A percentile compares a stretch with the other conserved stretches of the same genome.
Conservation (phyloP, 2,888 invertebrate genomes). For the Tinea pellionella region DNA sequence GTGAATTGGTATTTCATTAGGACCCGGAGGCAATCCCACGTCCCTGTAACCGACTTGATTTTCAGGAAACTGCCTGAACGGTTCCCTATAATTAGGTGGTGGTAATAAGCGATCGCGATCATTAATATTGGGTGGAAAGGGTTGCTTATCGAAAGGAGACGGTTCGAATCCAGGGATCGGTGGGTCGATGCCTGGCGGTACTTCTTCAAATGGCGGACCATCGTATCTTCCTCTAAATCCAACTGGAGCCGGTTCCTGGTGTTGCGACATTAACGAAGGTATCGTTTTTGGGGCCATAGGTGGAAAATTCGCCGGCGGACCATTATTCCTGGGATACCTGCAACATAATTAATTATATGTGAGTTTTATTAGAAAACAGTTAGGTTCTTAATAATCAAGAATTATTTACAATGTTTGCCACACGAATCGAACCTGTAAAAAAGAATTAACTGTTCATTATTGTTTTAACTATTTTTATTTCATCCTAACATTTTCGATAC, state of each 20-base stretch:
- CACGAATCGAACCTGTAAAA: constrained; percentile 33
- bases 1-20: constrained; percentile 53
- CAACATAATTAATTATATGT: constrained; percentile 25
- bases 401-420: constrained; percentile 23
- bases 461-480: too few species aligned
- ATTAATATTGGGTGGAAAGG: constrained; percentile 37
- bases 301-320: constrained; percentile 42
- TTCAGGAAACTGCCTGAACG: constrained; percentile 45
- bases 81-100: constrained; percentile 46
- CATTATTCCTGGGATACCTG: constrained; percentile 55
- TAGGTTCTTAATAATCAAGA: too few species aligned
- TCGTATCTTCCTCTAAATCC: constrained; percentile 57
- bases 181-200: constrained; percentile 73
- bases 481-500: too few species aligned
- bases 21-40: constrained; percentile 34
- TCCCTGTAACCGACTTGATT: constrained; percentile 39
- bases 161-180: constrained; percentile 73
- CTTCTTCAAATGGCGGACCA: constrained; percentile 60
- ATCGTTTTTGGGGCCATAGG: constrained; percentile 45
- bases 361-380: too few species aligned
- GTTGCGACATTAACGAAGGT: constrained; percentile 37
- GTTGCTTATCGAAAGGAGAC: constrained; percentile 63
- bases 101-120: constrained; percentile 48
- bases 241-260: constrained; percentile 30
- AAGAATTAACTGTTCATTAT: background rate